Evolutionary conservation across 2,888 invertebrate species (phyloP).

Genomic region (Tetragonula carbonaria): DNA sequence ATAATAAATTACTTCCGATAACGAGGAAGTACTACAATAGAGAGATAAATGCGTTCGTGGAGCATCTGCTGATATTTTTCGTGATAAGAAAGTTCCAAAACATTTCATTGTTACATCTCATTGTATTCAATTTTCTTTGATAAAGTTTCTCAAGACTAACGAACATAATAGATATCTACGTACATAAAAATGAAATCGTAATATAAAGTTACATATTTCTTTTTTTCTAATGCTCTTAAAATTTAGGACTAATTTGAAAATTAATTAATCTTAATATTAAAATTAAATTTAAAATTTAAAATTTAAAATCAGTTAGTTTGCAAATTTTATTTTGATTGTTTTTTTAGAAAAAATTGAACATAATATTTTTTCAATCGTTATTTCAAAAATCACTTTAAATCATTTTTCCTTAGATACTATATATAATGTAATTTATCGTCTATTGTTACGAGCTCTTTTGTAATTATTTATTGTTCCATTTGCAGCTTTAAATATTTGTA

Average conservation of each 20-base stretch:
- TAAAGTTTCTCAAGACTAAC: background rate
- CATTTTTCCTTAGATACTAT: no score
- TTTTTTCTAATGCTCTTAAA: background rate
- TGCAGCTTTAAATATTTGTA: background rate
- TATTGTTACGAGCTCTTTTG: background rate
- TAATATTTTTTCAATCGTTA: no score
- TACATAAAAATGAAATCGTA: background rate
- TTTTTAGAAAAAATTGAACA: no score
- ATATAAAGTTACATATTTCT: background rate
- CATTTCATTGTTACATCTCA: background rate
- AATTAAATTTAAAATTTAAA: no score
- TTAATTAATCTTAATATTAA: no score
- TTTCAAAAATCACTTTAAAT: no score
- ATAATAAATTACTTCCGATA: background rate
- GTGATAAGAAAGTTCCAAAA: background rate
- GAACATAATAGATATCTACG: background rate
- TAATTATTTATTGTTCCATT: background rate
- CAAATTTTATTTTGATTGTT: background rate
- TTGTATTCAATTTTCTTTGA: background rate
- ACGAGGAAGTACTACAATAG: background rate
- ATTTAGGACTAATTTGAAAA: no score
- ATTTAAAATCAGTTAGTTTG: background rate
- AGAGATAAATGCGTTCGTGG: background rate
- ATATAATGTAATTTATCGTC: background rate
- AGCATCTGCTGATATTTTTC: background rate